Base-by-base conservation (phyloP, 2,888 invertebrate species). In the Mythimna albipuncta region DNA sequence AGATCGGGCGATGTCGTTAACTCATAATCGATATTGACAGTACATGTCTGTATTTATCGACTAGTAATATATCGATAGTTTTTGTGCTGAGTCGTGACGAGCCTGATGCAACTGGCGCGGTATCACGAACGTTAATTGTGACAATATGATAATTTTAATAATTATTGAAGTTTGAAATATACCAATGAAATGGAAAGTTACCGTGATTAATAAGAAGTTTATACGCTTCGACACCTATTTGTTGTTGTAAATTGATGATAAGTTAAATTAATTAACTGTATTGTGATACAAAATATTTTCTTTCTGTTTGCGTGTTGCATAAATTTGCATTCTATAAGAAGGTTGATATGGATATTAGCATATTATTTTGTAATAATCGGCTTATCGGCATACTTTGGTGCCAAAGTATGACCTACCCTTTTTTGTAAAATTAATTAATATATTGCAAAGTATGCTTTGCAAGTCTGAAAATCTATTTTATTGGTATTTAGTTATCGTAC, bases 1-100 rank as follows among this genome's bases (percentile, higher is more conserved):
- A 75, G 81, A 83, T 84, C 81, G 74, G 75, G 75, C 65, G 81
- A 76, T 72, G 85, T 86, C 84, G 85, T 88, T 86, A 85, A 83
- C 82, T 86, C 76, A 83, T 83, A 84, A 86, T 81, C 81, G 73
- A 86, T 84, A 85, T 79, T 84, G 83, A 85, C 84, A 84, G 81
- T 69, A 74, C 69, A 55, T 62, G 72, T 76, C 61, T 57, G 70
- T 74, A 77, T 79, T 77, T 75, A 76, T 80, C 80, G 78, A 76
- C 61, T 82, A 59, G 71, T 76, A 80, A 65, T 76, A 71, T 72
- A 86, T 86, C 83, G 74, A 79, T 84, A 67, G 71, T 72, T 81
- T 74, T 84, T 83, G 71, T 72, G 65, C 70, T 65, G 81, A 71
- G 47, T 81, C 79, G 85, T 85, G 80, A 77, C 73, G 72, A 44